phyloP scores from a whole-genome alignment of 1,140 invertebrate genomes.

The Plectrocnemia conspersa region DNA sequence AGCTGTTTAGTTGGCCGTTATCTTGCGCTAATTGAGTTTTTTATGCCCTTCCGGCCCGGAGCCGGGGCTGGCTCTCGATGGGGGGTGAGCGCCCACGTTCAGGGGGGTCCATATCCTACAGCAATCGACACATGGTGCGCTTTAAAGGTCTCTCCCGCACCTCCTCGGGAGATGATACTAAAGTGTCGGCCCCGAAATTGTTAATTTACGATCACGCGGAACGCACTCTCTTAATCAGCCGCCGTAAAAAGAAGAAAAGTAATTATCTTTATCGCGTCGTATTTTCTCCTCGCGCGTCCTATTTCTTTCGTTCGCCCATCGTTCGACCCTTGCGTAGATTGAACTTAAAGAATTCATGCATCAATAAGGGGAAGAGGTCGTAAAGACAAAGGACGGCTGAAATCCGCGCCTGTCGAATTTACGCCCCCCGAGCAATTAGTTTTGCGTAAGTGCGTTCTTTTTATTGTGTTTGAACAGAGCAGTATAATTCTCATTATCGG shows the following conservation, averaged over 20 bases:
- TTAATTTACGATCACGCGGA: constrained; percentile 16
- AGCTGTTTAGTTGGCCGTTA: constrained; percentile 35
- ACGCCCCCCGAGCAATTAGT: no score
- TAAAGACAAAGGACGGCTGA: no score
- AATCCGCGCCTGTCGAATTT: no score
- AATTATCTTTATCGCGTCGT: constrained; percentile 18
- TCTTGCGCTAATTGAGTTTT: constrained; percentile 35
- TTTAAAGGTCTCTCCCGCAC: constrained; percentile 14
- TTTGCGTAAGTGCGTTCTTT: no score
- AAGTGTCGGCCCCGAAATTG: constrained; percentile 15
- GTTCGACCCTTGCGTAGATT: no score
- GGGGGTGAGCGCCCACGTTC: constrained; percentile 7
- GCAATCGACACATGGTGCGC: constrained; percentile 27
- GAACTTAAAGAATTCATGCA: constrained; percentile 6
- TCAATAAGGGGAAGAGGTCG: no score
- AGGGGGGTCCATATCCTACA: constrained; percentile 1
- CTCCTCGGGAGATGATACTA: constrained; percentile 12
- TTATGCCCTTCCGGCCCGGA: constrained; percentile 26
- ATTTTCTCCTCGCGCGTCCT: neutral
- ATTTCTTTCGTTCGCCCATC: no score
- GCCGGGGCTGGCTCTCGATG: constrained; percentile 5
- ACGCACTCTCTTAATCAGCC: constrained; percentile 9
- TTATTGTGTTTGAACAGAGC: no score
- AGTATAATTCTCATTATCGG: no score
- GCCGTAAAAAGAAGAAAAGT: constrained; percentile 17